Evolutionary conservation across 2,888 invertebrate genomes (phyloP).

Genomic region (Habrosyne pyritoides): DNA sequence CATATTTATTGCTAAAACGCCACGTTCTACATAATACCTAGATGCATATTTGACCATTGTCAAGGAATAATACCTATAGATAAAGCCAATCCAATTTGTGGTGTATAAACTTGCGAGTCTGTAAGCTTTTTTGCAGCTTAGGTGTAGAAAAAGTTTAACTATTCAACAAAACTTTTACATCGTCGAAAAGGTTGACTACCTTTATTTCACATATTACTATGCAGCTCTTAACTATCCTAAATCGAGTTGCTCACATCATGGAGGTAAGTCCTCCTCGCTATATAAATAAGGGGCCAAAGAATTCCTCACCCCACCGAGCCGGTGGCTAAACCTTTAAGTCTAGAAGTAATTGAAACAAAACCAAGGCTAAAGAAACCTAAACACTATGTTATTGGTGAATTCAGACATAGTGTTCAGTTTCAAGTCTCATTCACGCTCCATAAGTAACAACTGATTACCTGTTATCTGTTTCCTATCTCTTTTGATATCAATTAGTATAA

Average conservation of each 20-base stretch:
- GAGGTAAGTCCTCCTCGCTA: no score
- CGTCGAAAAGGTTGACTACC: not conserved
- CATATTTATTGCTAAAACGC: slow-evolving; percentile 78
- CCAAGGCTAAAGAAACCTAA: no score
- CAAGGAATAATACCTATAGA: not conserved
- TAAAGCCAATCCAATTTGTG: not conserved
- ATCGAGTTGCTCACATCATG: no score
- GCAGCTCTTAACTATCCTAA: no score
- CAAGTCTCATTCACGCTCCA: not conserved
- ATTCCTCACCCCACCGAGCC: no score
- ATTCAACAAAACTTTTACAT: not conserved
- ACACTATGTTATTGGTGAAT: not conserved
- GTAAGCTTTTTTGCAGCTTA: not conserved
- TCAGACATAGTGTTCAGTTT: not conserved
- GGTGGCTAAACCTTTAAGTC: no score
- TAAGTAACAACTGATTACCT: not conserved
- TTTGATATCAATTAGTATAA: not conserved
- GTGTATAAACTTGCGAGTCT: not conserved
- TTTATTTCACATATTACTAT: no score
- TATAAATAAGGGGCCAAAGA: no score
- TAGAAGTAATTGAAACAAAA: no score
- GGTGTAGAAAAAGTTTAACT: not conserved
- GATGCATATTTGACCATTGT: slow-evolving; percentile 30
- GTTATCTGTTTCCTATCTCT: not conserved
- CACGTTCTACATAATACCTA: slow-evolving; percentile 55